A percentile compares a stretch with the other conserved stretches of the same genome.
phyloP scores from a whole-genome alignment of 2,113 vertebrate species.

The Xiphophorus hellerii region DNA sequence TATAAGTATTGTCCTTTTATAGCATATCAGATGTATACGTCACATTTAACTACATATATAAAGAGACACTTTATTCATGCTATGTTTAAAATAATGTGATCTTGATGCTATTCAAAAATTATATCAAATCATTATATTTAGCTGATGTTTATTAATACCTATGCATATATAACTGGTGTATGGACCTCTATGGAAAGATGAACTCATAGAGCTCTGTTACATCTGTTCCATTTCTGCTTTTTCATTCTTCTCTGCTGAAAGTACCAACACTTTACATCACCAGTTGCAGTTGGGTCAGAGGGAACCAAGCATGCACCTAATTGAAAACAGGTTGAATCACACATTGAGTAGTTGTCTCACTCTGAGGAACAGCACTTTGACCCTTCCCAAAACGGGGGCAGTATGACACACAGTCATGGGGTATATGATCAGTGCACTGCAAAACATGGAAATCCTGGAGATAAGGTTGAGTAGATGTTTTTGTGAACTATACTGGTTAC shows the following conservation, averaged over 20 bases:
- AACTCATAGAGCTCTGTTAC: slow-evolving; percentile 10
- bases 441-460: not conserved
- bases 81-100: no score
- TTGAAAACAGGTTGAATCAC: slow-evolving; percentile 39
- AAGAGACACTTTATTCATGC: no score
- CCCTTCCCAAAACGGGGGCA: not conserved
- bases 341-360: slow-evolving; percentile 34
- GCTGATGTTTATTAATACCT: no score
- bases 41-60: no score
- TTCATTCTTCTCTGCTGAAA: slow-evolving; percentile 15
- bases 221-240: slow-evolving; percentile 7
- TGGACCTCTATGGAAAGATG: not conserved
- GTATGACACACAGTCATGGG: not conserved
- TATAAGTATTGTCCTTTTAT: no score
- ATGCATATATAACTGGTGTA: no score
- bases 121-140: no score
- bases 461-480: not conserved
- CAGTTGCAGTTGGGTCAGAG: slow-evolving; percentile 31
- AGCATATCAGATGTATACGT: no score
- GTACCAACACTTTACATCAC: slow-evolving; percentile 22
- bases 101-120: no score
- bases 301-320: slow-evolving; percentile 34
- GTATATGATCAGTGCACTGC: not conserved
- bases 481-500: no score
- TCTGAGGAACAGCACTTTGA: slow-evolving; percentile 23